Evolutionary conservation across 2,888 invertebrate species (phyloP).

Genomic region (Chaitophorus viminalis): DNA sequence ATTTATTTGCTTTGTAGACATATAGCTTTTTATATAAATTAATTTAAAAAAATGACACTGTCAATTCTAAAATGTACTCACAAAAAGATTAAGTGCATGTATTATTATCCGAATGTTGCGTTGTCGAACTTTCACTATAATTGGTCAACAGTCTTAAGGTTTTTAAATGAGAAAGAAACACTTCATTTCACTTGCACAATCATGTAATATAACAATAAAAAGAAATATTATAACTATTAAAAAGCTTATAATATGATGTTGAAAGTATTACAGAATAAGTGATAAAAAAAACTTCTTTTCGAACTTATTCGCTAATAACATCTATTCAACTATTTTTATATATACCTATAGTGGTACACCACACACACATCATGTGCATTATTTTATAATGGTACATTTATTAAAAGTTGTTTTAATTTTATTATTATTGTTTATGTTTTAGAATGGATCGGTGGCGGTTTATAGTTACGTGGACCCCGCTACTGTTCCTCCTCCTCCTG

Average conservation of each 20-base stretch:
- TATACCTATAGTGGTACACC: too few relatives aligned
- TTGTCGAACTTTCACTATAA: slow-evolving; percentile 28
- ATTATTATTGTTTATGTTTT: slow-evolving; percentile 7
- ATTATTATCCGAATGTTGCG: slow-evolving; percentile 20
- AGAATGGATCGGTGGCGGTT: slow-evolving; percentile 41
- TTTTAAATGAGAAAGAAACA: slow-evolving; percentile 9
- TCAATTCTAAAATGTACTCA: background rate
- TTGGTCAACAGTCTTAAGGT: background rate
- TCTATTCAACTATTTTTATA: background rate
- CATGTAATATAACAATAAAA: background rate
- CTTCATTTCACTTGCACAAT: slow-evolving; percentile 27
- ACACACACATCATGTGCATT: background rate
- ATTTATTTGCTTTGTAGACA: background rate
- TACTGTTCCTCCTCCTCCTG: slow-evolving; percentile 33
- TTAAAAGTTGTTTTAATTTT: background rate
- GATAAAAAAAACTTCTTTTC: slow-evolving; percentile 21
- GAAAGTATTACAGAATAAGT: background rate
- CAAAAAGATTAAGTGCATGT: slow-evolving; percentile 13
- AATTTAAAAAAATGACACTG: slow-evolving; percentile 46
- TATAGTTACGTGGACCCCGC: background rate
- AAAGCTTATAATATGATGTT: background rate
- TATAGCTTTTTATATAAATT: slow-evolving; percentile 17
- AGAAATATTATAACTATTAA: background rate
- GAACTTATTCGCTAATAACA: slow-evolving; percentile 19
- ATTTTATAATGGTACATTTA: background rate